These are phyloP conservation scores for Danio albolineatus DNA, from an alignment of 2,797 vertebrate species.

Conservation along the genomic window DNA sequence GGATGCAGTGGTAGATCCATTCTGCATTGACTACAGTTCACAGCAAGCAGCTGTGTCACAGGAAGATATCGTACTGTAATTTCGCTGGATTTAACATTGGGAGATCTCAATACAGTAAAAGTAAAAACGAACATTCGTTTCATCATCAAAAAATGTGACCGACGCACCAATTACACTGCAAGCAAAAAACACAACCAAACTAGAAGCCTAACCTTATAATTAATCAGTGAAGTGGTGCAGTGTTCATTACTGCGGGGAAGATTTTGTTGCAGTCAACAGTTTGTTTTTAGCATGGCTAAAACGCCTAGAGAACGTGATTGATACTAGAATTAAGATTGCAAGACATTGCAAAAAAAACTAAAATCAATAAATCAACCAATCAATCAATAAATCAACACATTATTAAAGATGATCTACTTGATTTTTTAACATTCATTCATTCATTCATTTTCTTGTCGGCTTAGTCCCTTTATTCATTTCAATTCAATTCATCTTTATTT, in stretches of 20 bases:
- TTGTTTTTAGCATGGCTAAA: neutral
- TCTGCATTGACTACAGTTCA: slow-evolving; percentile 75
- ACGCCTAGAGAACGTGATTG: neutral
- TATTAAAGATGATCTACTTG: neutral
- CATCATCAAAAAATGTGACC: neutral
- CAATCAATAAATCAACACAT: no score
- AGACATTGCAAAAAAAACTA: no score
- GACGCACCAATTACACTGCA: neutral
- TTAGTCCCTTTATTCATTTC: no score
- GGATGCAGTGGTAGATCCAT: slow-evolving; percentile 72
- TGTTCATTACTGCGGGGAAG: neutral
- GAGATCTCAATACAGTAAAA: neutral
- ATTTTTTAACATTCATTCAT: no score
- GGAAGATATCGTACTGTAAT: slow-evolving; percentile 45
- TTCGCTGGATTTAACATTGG: slow-evolving; percentile 26
- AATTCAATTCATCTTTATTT: no score
- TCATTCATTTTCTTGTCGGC: no score
- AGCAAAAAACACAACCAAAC: neutral
- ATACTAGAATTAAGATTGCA: no score
- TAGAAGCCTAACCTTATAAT: neutral
- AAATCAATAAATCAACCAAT: neutral
- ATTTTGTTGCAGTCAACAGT: neutral
- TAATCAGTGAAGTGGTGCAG: neutral
- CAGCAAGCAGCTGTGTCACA: slow-evolving; percentile 55
- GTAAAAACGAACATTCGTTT: neutral